A percentile compares a stretch with the other conserved stretches of the same genome.
These are phyloP conservation scores for Encarsia formosa DNA, from an alignment of 2,888 invertebrate species.

Conservation along the genomic window DNA sequence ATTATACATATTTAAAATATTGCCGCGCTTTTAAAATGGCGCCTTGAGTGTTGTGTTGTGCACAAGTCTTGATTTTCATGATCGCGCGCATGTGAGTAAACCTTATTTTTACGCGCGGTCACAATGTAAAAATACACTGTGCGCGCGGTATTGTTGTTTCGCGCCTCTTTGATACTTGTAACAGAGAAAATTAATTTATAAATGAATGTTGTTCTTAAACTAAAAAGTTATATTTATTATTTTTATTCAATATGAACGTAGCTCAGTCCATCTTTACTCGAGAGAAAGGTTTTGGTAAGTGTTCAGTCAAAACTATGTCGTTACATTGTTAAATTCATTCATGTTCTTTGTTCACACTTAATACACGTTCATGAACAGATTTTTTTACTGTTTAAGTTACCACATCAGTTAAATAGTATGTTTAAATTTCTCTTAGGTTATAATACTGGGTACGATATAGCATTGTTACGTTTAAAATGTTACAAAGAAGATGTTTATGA, in stretches of 20 bases:
- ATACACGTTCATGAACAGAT: no score
- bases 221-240: slow-evolving; percentile 11
- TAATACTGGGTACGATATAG: slow-evolving; percentile 60
- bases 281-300: slow-evolving; percentile 42
- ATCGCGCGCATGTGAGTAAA: no score
- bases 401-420: neutral
- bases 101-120: no score
- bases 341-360: neutral
- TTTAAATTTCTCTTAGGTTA: slow-evolving; percentile 34
- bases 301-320: neutral
- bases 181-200: no score
- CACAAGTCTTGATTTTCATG: no score
- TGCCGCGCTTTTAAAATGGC: no score
- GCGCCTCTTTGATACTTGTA: no score
- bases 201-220: neutral
- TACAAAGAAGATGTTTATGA: slow-evolving; percentile 62
- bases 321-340: neutral
- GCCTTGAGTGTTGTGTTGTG: no score
- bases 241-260: slow-evolving; percentile 39
- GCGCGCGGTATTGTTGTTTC: no score
- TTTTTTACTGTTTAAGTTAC: no score
- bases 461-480: slow-evolving; percentile 61
- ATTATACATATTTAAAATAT: no score
- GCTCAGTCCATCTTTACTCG: slow-evolving; percentile 38
- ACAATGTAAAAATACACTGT: no score